Evolutionary conservation across 2,888 invertebrate species (phyloP).

Genomic region (Epistrophella euchroma): DNA sequence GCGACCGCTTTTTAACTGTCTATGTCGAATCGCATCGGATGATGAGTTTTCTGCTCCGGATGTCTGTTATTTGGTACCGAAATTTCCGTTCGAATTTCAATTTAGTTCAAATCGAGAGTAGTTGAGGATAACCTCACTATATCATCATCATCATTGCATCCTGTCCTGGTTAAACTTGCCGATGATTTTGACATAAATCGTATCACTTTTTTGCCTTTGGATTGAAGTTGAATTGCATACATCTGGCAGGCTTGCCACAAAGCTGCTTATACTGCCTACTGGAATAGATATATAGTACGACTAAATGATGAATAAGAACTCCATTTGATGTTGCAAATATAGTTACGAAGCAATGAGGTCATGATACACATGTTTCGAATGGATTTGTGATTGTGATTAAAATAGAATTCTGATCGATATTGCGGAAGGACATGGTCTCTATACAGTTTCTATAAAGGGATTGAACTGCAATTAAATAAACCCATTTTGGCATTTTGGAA

Average conservation of each 20-base stretch:
- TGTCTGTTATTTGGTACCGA: slow-evolving; percentile 57
- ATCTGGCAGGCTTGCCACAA: slow-evolving; percentile 37
- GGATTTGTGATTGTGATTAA: slow-evolving; percentile 68
- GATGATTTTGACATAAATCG: slow-evolving; percentile 54
- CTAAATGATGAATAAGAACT: slow-evolving; percentile 30
- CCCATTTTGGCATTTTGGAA: not conserved
- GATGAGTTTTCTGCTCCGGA: slow-evolving; percentile 69
- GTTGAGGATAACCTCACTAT: slow-evolving; percentile 36
- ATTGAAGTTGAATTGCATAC: slow-evolving; percentile 20
- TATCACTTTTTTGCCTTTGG: slow-evolving; percentile 7
- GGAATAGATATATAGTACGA: too few species aligned
- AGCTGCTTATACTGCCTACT: not conserved
- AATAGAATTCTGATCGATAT: slow-evolving; percentile 60
- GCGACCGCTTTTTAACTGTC: not conserved
- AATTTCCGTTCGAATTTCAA: slow-evolving; percentile 64
- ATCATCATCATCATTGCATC: slow-evolving; percentile 17
- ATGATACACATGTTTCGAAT: slow-evolving; percentile 52
- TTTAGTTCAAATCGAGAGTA: slow-evolving; percentile 57
- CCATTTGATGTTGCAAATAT: slow-evolving; percentile 15
- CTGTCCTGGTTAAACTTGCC: slow-evolving; percentile 35
- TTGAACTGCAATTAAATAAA: slow-evolving; percentile 21
- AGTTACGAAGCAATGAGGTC: slow-evolving; percentile 54
- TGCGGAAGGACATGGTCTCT: slow-evolving; percentile 68
- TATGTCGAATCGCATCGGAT: slow-evolving; percentile 41
- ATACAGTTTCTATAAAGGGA: not conserved